These are phyloP conservation scores for Azorinus chamasolen DNA, from an alignment of 2,888 invertebrate species.

Conservation along the genomic window DNA sequence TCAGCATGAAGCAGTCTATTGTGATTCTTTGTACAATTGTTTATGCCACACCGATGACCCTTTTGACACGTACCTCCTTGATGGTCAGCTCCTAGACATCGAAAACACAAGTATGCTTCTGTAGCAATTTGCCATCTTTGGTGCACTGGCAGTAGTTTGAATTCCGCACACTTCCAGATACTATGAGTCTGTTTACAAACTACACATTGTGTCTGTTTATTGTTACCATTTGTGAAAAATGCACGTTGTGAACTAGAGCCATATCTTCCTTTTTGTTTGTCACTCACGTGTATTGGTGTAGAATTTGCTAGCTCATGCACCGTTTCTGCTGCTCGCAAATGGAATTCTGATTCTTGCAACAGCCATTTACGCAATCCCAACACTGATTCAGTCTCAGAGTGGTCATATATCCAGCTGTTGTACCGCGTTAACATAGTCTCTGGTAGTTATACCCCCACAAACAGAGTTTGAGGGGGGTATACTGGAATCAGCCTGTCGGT, in stretches of 20 bases:
- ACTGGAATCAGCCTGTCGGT: too few relatives aligned
- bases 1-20: slow-evolving; percentile 17
- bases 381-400: slow-evolving; percentile 18
- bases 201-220: neutral
- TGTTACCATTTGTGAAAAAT: neutral
- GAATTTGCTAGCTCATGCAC: too few relatives aligned
- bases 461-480: too few relatives aligned
- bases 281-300: too few relatives aligned
- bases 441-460: too few relatives aligned
- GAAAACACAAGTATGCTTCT: slow-evolving; percentile 15
- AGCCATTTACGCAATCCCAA: slow-evolving; percentile 16
- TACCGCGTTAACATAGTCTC: slow-evolving; percentile 28
- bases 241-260: neutral
- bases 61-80: slow-evolving; percentile 15
- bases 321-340: slow-evolving; percentile 21
- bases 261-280: neutral
- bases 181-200: slow-evolving; percentile 11
- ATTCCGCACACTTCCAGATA: slow-evolving; percentile 26
- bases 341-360: slow-evolving; percentile 34
- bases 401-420: slow-evolving; percentile 40
- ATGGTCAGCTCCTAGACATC: slow-evolving; percentile 24
- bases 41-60: slow-evolving; percentile 18
- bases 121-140: slow-evolving; percentile 12
- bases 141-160: neutral
- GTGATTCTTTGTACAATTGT: slow-evolving; percentile 20